Base-by-base conservation (phyloP, 2,888 invertebrate species). In the Aspidiotus rigidus region DNA sequence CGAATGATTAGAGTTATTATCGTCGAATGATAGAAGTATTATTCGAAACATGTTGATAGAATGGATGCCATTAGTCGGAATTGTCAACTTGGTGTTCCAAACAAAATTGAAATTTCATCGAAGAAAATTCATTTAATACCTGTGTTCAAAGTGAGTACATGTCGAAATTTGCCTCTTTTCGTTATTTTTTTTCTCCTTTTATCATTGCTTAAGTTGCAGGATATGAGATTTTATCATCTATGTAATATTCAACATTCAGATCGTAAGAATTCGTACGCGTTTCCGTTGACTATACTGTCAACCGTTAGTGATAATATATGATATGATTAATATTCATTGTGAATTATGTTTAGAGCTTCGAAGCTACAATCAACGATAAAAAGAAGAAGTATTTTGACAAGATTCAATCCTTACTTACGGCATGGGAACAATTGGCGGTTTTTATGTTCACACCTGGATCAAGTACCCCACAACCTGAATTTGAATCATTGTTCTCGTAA, bases 361-460 rank as follows among this genome's bases (percentile, higher is more conserved):
- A 80, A 76, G 77, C 77, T 75, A 77, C 78, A 74, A 75, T 80
- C 76, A 78, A 77, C 75, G 79, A 80, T 77, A 77, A 77, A 75
- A 79, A 78, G 74, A 80, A 78, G 75, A 79, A 78, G 73, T 80
- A 79, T 77, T 75, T 75, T 75, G 80, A 79, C 76, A 80, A 80
- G 77, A 79, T 79, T 74, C 77, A 77, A 74, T 77, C 79, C 74
- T 77, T 80, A 75, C 75, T 80, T 75, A 76, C 78, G 74, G 79
- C 79, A 76, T 80, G 80, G 80, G 79, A 79, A 76, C 77, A 78
- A 76, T 77, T 80, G 75, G 77, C 77, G 75, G 77, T 77, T 75
- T 77, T 77, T 74, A 77, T 78, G 28, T 57, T 60, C 2, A 11
- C 7, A 53, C 1, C 67, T 8, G 17, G 59, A 13, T 13, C 44